Evolutionary conservation across 2,888 invertebrate species (phyloP), one percentile per base, ranked within the genome.

Genomic region (Galerucella calmariensis): DNA sequence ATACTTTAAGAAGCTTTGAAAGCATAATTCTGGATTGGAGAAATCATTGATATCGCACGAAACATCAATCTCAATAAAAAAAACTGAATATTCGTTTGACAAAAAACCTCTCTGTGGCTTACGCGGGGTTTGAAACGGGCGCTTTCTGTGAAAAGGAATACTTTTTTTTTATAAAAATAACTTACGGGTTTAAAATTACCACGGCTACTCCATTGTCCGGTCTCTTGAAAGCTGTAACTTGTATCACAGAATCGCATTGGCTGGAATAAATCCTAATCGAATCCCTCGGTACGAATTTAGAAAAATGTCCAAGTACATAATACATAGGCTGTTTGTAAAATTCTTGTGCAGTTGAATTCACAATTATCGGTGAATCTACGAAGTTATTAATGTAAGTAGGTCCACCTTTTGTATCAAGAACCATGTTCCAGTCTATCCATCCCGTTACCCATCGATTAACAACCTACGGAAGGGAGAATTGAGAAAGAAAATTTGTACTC

Each of bases 361-460:
- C 91, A 74, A 94, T 89, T 68, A 97, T 92, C 0, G 96, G 92
- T 0, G 96, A 90, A 86, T 97, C 97, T 0, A 96, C 94, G 81
- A 89, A 91, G 87, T 96, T 96, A 6, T 89, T 83, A 0, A 91
- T 92, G 92, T 94, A 95, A 83, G 93, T 95, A 0, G 97, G 97
- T 0, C 96, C 96, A 16, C 97, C 97, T 0, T 84, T 78, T 71
- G 89, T 86, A 84, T 95, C 90, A 24, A 97, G 86, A 16, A 92
- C 93, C 69, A 97, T 87, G 86, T 97, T 98, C 97, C 97, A 97
- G 85, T 97, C 97, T 0, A 95, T 90, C 96, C 97, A 97, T 2
- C 95, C 96, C 24, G 90, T 90, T 92, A 93, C 92, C 88, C 92
- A 93, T 85, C 95, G 91, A 80, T 93, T 91, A 16, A 96, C 83